Base-by-base conservation (phyloP, 2,888 invertebrate species). In the Thyatira batis region DNA sequence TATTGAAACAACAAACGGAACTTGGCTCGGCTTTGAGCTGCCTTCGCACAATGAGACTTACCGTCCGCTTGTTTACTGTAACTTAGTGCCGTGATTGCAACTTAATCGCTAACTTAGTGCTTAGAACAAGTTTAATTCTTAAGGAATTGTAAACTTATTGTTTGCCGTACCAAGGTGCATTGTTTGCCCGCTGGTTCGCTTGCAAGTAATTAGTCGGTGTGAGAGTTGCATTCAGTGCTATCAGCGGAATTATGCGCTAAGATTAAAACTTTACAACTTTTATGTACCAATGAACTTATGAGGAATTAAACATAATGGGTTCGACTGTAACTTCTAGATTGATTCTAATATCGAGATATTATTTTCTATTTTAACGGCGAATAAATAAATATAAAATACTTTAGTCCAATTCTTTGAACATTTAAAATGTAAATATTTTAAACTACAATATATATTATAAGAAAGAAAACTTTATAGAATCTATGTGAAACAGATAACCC, bases 31-130 rank as follows among this genome's bases (percentile, higher is more conserved):
- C 73, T 76, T 67, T 57, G 65, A 73, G 71, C 75, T 76, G 78
- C 80, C 79, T 81, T 80, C 65, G 63, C 60, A 82, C 84, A 82
- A 83, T 79, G 71, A 76, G 76, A 84, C 80, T 84, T 78, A 78
- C 75, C 74, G 78, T 75, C 76, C 75, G 74, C 68, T 69, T 82
- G 85, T 87, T 85, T 84, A 80, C 76, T 69, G 63, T 76, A 84
- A 85, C 76, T 85, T 79, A 68, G 71, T 54, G 63, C 65, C 75
- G 69, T 83, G 85, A 86, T 87, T 83, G 84, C 84, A 84, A 84
- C 82, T 87, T 84, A 84, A 87, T 86, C 84, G 80, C 80, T 65
- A 83, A 87, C 83, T 85, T 77, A 73, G 63, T 67, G 73, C 78
- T 78, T 76, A 73, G 74, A 74, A 73, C 76, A 77, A 80, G 76